Base-by-base conservation (phyloP, 2,797 vertebrate species). In the Odontamblyopus rebecca region DNA sequence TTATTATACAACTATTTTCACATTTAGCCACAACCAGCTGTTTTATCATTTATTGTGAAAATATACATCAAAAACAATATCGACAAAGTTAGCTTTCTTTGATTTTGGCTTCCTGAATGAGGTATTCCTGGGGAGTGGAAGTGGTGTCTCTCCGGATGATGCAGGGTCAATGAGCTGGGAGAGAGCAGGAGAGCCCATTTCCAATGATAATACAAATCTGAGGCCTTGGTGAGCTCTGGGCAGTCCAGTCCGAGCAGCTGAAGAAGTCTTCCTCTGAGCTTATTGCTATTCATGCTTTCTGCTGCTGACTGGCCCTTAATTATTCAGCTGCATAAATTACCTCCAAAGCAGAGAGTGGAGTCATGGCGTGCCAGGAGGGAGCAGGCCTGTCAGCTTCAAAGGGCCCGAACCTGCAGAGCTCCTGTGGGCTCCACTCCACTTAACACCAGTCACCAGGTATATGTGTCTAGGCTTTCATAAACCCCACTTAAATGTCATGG, bases 291-390 rank as follows among this genome's bases (percentile, higher is more conserved):
- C 90, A 89, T 86, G 78, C 79, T 80, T 82, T 79, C 87, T 86
- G 81, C 83, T 80, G 75, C 82, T 26, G 78, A 89, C 88, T 79
- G 77, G 76, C 70, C 84, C 88, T 88, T 91, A 90, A 90, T 92
- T 93, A 93, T 91, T 89, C 91, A 89, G 73, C 74, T 80, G 89
- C 87, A 92, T 92, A 91, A 92, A 92, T 93, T 91, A 92, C 86
- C 88, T 87, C 88, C 86, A 89, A 89, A 86, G 87, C 88, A 84
- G 83, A 89, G 78, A 90, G 84, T 80, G 82, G 87, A 92, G 88
- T 88, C 86, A 85, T 70, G 79, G 84, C 69, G n/a, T 87, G 88
- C 87, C 91, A 88, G 86, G 75, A 89, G 90, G 87, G 89, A 90
- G 85, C 70, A 44, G 83, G 86, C 80, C 87, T 90, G 90, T 87